Evolutionary conservation across 2,113 vertebrate species (phyloP).

Genomic region (Sorex fumeus): DNA sequence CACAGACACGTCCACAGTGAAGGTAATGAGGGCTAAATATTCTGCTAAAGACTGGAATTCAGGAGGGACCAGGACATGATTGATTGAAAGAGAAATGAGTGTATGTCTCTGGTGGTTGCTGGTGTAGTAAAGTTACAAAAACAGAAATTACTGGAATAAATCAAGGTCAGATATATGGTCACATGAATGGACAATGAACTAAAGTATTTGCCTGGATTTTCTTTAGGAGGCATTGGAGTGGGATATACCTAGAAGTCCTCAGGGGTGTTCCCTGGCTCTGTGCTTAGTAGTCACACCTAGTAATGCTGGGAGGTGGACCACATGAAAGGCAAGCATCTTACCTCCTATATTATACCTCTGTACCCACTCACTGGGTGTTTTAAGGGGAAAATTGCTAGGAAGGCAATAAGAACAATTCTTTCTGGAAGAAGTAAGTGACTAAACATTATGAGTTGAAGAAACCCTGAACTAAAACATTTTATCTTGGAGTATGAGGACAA

Average conservation of each 20-base stretch:
- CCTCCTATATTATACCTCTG: not conserved
- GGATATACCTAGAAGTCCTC: too few relatives aligned
- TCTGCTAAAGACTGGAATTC: not conserved
- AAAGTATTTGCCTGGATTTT: not conserved
- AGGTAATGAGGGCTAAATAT: not conserved
- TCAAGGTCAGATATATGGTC: not conserved
- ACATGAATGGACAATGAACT: not conserved
- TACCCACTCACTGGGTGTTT: not conserved
- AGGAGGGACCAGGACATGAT: not conserved
- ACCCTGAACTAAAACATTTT: not conserved
- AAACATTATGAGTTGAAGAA: conserved; percentile 20
- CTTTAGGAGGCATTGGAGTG: too few relatives aligned
- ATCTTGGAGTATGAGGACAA: not conserved
- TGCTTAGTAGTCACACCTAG: too few relatives aligned
- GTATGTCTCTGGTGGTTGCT: not conserved
- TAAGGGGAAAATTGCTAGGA: not conserved
- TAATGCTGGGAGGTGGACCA: too few relatives aligned
- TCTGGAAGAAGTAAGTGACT: not conserved
- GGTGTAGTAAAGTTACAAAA: not conserved
- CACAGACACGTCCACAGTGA: conserved; percentile 8
- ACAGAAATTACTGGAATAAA: not conserved
- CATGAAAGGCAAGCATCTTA: too few relatives aligned
- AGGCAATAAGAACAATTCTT: not conserved
- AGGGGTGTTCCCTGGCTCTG: too few relatives aligned
- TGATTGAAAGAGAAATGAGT: conserved; percentile 14